Conservation (phyloP, 2,797 vertebrate species). For the Melanotaenia trifasciata region DNA sequence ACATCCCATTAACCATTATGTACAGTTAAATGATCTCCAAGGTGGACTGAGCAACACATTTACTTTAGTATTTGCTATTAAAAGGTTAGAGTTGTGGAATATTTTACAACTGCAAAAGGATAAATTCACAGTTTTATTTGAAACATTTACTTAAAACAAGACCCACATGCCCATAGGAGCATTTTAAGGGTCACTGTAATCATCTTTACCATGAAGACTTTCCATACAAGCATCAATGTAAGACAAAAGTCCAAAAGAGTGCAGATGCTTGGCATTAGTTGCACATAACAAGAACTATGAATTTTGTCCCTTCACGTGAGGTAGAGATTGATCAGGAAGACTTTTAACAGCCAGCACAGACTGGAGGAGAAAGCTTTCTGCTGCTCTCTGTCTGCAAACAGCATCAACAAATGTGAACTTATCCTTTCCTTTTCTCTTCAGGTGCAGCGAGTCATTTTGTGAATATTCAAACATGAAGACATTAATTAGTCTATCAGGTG, state of each 20-base stretch:
- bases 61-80: constrained; percentile 1
- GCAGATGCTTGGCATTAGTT: background rate
- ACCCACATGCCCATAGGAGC: background rate
- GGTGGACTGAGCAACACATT: constrained; percentile 69
- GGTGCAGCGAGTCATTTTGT: constrained; percentile 20
- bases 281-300: background rate
- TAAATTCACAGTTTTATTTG: constrained; percentile 14
- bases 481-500: constrained; percentile 8
- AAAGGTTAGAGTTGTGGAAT: constrained; percentile 22
- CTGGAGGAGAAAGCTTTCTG: background rate
- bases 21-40: constrained; percentile 18
- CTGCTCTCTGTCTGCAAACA: background rate
- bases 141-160: background rate
- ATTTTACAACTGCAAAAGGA: constrained; percentile 34
- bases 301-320: background rate
- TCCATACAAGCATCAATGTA: background rate
- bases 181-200: background rate
- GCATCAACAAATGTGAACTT: constrained; percentile 6
- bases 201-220: background rate
- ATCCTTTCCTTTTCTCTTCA: constrained; percentile 29
- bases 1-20: background rate
- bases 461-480: background rate
- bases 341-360: background rate
- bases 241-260: background rate
- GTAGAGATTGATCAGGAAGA: background rate